Evolutionary conservation across 2,888 invertebrate genomes (phyloP).

Genomic region (Synergus itoensis): DNA sequence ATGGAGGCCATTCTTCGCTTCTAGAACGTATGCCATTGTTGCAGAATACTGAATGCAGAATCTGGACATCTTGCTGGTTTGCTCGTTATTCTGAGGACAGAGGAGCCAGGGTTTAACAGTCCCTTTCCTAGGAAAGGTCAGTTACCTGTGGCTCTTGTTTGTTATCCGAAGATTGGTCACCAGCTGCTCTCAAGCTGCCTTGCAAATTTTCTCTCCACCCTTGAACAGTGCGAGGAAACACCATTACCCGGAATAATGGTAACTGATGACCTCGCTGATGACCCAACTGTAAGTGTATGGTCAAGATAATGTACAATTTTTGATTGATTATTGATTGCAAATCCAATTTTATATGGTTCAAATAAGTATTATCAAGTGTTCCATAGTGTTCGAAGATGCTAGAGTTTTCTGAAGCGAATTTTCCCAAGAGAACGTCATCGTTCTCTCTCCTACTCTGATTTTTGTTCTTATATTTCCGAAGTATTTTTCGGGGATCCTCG

Average conservation of each 20-base stretch:
- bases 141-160: slow-evolving; percentile 3
- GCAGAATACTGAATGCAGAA: slow-evolving; percentile 23
- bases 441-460: slow-evolving; percentile 9
- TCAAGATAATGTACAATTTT: too few relatives aligned
- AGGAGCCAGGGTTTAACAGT: slow-evolving; percentile 29
- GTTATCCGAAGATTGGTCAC: slow-evolving; percentile 11
- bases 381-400: too few relatives aligned
- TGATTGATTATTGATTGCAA: too few relatives aligned
- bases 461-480: slow-evolving; percentile 40
- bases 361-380: too few relatives aligned
- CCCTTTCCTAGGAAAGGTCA: slow-evolving; percentile 38
- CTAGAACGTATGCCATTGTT: slow-evolving; percentile 35
- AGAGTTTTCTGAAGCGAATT: neutral
- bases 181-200: slow-evolving; percentile 27
- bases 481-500: neutral
- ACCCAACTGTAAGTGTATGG: too few relatives aligned
- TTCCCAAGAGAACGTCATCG: neutral
- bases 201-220: neutral
- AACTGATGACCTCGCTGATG: too few relatives aligned
- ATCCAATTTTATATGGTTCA: too few relatives aligned
- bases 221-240: neutral
- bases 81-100: slow-evolving; percentile 32
- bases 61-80: slow-evolving; percentile 16
- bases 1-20: slow-evolving; percentile 36
- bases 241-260: too few relatives aligned